These are phyloP conservation scores for Cynocephalus volans DNA, from an alignment of 2,113 vertebrate species.

Conservation along the genomic window DNA sequence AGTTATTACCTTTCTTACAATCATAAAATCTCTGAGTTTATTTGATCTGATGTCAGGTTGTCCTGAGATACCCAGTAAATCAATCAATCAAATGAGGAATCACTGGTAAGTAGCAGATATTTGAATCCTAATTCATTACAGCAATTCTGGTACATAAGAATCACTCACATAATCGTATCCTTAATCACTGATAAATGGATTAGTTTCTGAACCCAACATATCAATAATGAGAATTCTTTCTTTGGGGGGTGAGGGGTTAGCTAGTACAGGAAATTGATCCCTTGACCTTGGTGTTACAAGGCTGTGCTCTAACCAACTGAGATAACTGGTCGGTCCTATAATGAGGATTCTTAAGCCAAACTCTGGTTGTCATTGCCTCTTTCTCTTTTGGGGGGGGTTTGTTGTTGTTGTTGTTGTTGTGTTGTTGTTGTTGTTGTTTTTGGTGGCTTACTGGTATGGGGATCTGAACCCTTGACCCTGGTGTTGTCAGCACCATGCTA, in stretches of 20 bases:
- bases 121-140: not conserved
- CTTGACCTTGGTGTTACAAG: no score
- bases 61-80: not conserved
- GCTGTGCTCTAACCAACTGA: no score
- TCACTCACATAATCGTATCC: not conserved
- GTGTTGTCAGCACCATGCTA: no score
- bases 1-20: not conserved
- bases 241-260: no score
- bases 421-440: no score
- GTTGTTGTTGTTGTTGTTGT: no score
- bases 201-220: not conserved
- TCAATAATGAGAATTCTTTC: not conserved
- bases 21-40: not conserved
- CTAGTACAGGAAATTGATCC: no score
- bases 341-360: not conserved
- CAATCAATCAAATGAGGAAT: not conserved
- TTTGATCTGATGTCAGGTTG: constrained; percentile 3
- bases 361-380: not conserved
- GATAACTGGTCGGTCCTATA: no score
- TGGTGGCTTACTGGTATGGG: no score
- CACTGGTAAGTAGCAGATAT: not conserved
- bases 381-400: not conserved
- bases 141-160: not conserved
- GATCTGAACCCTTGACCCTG: no score
- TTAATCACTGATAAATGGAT: not conserved